phyloP scores from a whole-genome alignment of 37 sponge, comb jelly and placozoan species.

The Mnemiopsis leidyi region DNA sequence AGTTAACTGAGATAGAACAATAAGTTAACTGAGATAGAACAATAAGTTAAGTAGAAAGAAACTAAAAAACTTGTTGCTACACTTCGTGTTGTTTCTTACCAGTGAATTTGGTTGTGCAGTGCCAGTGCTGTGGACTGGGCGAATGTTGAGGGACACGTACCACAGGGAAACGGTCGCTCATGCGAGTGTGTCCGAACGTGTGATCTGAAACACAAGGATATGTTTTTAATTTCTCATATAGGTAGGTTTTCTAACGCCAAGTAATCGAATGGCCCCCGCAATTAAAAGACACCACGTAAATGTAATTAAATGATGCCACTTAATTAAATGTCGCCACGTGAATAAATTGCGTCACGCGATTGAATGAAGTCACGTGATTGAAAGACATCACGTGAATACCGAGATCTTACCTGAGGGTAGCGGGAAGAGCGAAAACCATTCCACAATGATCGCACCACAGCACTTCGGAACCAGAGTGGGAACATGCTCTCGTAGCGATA shows the following conservation, averaged over 20 bases:
- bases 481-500: conserved; percentile 54
- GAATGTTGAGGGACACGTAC: conserved; percentile 24
- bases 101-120: conserved; percentile 54
- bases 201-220: conserved; percentile 14
- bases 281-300: too few species aligned
- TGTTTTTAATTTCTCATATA: too few species aligned
- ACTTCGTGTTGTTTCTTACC: too few species aligned
- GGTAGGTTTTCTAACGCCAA: too few species aligned
- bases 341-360: neutral
- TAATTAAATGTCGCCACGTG: too few species aligned
- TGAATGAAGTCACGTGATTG: neutral
- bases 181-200: conserved; percentile 58
- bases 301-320: too few species aligned
- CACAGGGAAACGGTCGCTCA: conserved; percentile 51
- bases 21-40: too few species aligned
- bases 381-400: neutral
- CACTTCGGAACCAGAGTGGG: conserved; percentile 38
- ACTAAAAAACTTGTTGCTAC: too few species aligned
- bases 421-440: conserved; percentile 55
- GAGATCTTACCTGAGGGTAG: conserved; percentile 29
- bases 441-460: conserved; percentile 65
- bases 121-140: conserved; percentile 39
- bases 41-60: too few species aligned
- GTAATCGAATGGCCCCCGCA: too few species aligned
- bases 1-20: too few species aligned